Base-by-base conservation (phyloP, 1,140 invertebrate species). In the Capitella teleta region DNA sequence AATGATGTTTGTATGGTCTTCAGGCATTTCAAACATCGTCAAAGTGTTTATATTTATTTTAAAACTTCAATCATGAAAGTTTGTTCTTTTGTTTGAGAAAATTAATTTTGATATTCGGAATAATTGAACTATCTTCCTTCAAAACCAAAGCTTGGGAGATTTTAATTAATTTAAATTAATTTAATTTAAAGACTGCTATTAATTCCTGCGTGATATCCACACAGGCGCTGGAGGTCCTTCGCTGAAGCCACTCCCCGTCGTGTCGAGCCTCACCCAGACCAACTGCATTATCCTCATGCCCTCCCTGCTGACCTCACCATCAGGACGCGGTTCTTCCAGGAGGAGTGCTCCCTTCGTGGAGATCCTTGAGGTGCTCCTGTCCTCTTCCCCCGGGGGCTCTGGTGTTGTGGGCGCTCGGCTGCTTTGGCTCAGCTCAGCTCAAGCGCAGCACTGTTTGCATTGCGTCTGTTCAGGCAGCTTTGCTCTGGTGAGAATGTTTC, bases 261-360 rank as follows among this genome's bases (percentile, higher is more conserved):
- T 2, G 38, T 16, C 38, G 16, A 16, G 26, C 36, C 42, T 65
- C 28, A 34, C 62, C 25, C 61, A 65, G 54, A 65, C 60, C 1
- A 66, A 49, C 3, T 66, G 63, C 49, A 26, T 66, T 4, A 52
- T 66, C 0, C 49, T 66, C 21, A 56, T 57, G 8, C 61, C 61
- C n/a, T 40, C 51, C 14, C 40, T 66, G n/a, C 16, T 62, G 18
- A 41, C 47, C 10, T 18, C 40, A 1, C 38, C 12, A 3, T 38
- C 21, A 10, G 37, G 47, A 4, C 18, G 45, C 16, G 40, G 42
- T 16, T n/a, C n/a, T n/a, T n/a, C n/a, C n/a, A n/a, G n/a, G n/a
- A 55, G 51, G 16, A 53, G 52, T 36, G 36, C 47, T 8, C 43
- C 42, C 19, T 57, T 51, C 46, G 49, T 57, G 0, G 57, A 66